Percentiles rank a stretch among this genome's conserved stretches.
phyloP scores from a whole-genome alignment of 1,140 invertebrate species.

The Pteromalus puparum region DNA sequence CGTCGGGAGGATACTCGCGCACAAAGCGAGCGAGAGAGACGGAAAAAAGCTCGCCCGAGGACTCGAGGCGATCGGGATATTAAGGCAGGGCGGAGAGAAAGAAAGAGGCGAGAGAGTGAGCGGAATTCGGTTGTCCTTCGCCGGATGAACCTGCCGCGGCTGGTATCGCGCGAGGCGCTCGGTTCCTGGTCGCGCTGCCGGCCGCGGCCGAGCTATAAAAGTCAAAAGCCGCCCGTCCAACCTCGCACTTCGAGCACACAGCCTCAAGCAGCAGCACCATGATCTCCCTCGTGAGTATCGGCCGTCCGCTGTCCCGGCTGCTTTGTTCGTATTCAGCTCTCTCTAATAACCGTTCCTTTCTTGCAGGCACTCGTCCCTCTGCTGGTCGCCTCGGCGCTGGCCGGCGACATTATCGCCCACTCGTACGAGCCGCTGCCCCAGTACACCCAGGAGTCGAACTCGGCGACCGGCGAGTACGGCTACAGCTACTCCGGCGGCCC shows the following conservation, averaged over 20 bases:
- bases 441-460: slow-evolving; percentile 35
- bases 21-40: neutral
- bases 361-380: slow-evolving; percentile 10
- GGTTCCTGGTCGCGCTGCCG: slow-evolving; percentile 60
- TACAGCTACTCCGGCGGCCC: slow-evolving; percentile 82
- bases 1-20: too few relatives aligned
- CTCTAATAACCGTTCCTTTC: neutral
- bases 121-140: slow-evolving; percentile 63
- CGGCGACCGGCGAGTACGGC: slow-evolving; percentile 75
- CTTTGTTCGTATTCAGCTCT: too few relatives aligned
- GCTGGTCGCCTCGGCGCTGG: slow-evolving; percentile 18
- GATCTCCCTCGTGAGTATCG: slow-evolving; percentile 50
- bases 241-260: slow-evolving; percentile 36
- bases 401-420: neutral
- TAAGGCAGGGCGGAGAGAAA: neutral
- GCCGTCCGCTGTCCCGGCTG: too few relatives aligned
- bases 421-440: slow-evolving; percentile 13
- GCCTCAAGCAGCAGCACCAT: slow-evolving; percentile 54
- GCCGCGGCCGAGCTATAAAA: slow-evolving; percentile 60
- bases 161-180: neutral
- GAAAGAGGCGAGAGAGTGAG: slow-evolving; percentile 47
- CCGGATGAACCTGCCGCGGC: slow-evolving; percentile 32
- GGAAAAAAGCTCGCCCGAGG: neutral
- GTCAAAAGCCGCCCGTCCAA: slow-evolving; percentile 59
- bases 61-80: slow-evolving; percentile 15